Conservation (phyloP, 2,797 vertebrate species). For the Pangasius macronema region DNA sequence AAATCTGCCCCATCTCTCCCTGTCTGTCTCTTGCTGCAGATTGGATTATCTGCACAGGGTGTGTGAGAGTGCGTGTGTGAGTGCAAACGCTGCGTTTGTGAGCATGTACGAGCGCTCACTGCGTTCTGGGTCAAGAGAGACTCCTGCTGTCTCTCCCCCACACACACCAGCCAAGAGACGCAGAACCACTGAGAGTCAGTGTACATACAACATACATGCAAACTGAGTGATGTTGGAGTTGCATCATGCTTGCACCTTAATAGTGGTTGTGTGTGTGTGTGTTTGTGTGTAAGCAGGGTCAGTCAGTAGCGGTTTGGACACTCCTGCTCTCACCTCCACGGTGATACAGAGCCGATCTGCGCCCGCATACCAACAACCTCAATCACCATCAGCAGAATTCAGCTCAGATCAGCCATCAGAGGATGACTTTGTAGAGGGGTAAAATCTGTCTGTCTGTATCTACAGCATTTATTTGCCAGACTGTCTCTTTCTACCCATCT, state of each 20-base stretch:
- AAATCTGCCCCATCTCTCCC: not conserved
- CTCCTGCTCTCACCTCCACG: slow-evolving; percentile 36
- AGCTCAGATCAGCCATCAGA: slow-evolving; percentile 24
- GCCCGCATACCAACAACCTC: not conserved
- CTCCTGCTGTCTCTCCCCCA: not conserved
- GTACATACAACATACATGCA: not conserved
- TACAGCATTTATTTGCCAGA: not conserved
- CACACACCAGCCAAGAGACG: slow-evolving; percentile 45
- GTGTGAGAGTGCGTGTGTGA: not conserved
- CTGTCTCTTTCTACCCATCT: not conserved
- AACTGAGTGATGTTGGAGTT: not conserved
- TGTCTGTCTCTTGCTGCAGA: slow-evolving; percentile 17
- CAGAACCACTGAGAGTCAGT: slow-evolving; percentile 30
- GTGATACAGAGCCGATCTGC: slow-evolving; percentile 21
- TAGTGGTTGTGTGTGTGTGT: not conserved
- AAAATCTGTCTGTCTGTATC: not conserved
- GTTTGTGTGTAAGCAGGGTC: slow-evolving; percentile 30
- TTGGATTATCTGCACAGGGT: slow-evolving; percentile 25
- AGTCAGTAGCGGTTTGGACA: slow-evolving; percentile 26
- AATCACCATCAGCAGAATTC: not conserved
- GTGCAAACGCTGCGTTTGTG: slow-evolving; percentile 7
- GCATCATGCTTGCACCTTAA: not conserved
- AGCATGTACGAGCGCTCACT: slow-evolving; percentile 53
- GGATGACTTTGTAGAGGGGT: slow-evolving; percentile 47
- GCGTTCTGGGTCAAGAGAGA: slow-evolving; percentile 22